These are phyloP conservation scores for Adoxophyes honmai DNA, from an alignment of 1,140 invertebrate species.

Conservation along the genomic window DNA sequence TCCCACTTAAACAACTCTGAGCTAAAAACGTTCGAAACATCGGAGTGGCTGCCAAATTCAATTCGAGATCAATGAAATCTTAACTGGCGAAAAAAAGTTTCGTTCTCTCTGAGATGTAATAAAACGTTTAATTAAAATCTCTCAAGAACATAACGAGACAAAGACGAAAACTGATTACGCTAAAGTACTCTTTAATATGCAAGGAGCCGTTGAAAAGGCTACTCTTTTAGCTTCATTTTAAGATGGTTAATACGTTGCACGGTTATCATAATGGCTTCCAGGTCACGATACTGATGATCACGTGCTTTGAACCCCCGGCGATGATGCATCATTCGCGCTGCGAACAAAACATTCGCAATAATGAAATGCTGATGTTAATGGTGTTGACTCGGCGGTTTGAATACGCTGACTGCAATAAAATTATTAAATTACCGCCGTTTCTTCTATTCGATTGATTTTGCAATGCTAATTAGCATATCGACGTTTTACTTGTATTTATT, in stretches of 20 bases:
- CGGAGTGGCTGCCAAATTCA: not conserved
- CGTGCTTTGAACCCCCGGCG: conserved; percentile 27
- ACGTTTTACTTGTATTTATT: no score
- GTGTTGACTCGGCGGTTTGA: not conserved
- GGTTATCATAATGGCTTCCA: conserved; percentile 10
- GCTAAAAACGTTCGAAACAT: no score
- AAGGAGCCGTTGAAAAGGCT: conserved; percentile 18
- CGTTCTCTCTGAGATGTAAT: conserved; percentile 31
- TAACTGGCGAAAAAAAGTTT: not conserved
- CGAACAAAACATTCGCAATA: conserved; percentile 21
- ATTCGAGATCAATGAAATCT: not conserved
- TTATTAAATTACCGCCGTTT: not conserved
- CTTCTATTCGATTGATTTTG: no score
- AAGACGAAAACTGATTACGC: conserved; percentile 43
- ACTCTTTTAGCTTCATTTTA: conserved; percentile 23
- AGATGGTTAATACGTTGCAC: not conserved
- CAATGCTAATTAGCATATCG: no score
- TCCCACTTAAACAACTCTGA: no score
- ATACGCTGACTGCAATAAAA: not conserved
- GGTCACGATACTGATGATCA: conserved; percentile 23
- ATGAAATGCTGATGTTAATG: conserved; percentile 15
- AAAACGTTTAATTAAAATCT: conserved; percentile 53
- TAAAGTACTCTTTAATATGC: conserved; percentile 24
- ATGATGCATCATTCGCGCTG: conserved; percentile 20
- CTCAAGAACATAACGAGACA: conserved; percentile 30